These are phyloP conservation scores for Hipposideros armiger DNA, from an alignment of 2,113 vertebrate species.

Conservation along the genomic window DNA sequence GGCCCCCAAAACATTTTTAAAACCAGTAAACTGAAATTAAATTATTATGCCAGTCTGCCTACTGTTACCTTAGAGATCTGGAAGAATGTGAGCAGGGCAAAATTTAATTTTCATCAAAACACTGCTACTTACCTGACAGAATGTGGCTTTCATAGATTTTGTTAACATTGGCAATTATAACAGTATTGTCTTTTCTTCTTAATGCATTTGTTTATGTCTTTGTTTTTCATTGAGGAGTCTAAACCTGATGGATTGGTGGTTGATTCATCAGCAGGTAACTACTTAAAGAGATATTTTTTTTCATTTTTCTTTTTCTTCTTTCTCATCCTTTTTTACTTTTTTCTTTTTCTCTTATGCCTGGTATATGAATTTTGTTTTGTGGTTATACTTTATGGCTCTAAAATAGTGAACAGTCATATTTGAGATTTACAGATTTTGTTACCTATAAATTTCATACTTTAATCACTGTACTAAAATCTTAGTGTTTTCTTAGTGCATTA, in stretches of 20 bases:
- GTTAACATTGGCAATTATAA: not conserved
- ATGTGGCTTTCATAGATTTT: constrained; percentile 39
- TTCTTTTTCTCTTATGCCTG: not conserved
- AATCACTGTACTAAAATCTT: constrained; percentile 22
- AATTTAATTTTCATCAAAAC: constrained; percentile 29
- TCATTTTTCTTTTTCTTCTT: constrained; percentile 13
- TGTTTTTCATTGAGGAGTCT: constrained; percentile 85
- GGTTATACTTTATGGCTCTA: constrained; percentile 28
- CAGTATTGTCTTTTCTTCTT: constrained; percentile 38
- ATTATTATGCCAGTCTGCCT: not conserved
- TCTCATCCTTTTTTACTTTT: not conserved
- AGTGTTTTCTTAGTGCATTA: constrained; percentile 20
- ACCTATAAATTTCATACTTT: not conserved
- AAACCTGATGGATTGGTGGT: constrained; percentile 91
- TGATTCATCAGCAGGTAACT: constrained; percentile 91
- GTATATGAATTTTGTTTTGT: constrained; percentile 58
- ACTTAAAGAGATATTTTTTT: constrained; percentile 62
- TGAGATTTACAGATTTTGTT: constrained; percentile 22
- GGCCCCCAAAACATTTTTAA: not conserved
- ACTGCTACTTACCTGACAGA: constrained; percentile 17
- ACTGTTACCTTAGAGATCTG: not conserved
- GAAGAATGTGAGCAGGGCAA: not conserved
- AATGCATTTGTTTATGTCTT: constrained; percentile 63
- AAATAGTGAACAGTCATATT: constrained; percentile 18
- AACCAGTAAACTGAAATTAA: not conserved